Percentiles rank a stretch among this genome's conserved stretches.
Conservation (phyloP, 2,113 vertebrate genomes). For the Saccopteryx leptura region DNA sequence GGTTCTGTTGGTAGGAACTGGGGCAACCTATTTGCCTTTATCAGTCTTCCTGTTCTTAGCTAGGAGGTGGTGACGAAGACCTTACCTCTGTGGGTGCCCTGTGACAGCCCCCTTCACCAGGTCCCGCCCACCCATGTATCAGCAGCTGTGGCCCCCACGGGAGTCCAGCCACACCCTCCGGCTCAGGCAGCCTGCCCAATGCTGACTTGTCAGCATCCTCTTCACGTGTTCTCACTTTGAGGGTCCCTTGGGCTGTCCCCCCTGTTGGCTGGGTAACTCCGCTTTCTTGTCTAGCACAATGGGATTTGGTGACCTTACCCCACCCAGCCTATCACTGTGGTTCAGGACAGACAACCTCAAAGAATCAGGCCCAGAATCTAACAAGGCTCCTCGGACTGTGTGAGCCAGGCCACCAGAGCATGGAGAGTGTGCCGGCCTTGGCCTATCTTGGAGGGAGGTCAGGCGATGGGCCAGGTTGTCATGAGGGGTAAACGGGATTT, state of each 20-base stretch:
- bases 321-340: neutral
- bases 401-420: neutral
- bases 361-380: neutral
- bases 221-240: neutral
- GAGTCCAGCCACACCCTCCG: neutral
- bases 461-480: too few species aligned
- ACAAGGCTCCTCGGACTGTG: too few species aligned
- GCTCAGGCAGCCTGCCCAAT: too few species aligned
- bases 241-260: neutral
- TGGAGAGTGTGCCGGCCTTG: neutral
- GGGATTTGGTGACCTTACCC: neutral
- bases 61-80: neutral
- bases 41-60: neutral
- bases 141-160: neutral
- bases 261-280: neutral
- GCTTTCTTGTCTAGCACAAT: neutral
- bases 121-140: too few species aligned
- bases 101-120: too few species aligned
- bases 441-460: neutral
- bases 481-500: neutral
- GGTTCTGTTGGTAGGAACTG: neutral
- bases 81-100: neutral
- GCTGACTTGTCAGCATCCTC: neutral
- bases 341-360: neutral
- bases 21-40: too few species aligned